These are phyloP conservation scores for Margarornis squamiger DNA, from an alignment of 2,797 vertebrate species.

Conservation along the genomic window DNA sequence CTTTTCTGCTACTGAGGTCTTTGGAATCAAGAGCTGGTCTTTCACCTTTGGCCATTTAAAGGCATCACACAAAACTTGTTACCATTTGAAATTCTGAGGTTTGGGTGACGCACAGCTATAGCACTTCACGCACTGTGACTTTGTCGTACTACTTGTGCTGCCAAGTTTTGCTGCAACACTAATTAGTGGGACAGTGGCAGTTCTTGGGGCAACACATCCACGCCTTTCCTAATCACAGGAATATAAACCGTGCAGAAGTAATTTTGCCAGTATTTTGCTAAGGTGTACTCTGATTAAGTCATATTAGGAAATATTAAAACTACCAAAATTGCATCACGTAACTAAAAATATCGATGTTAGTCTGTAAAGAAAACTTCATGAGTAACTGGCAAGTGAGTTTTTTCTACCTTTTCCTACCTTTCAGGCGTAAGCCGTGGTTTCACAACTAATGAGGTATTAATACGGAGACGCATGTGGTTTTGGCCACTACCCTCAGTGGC, in stretches of 20 bases:
- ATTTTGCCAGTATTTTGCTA: neutral
- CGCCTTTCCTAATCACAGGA: neutral
- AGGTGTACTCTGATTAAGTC: neutral
- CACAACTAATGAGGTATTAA: neutral
- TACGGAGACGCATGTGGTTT: accelerated
- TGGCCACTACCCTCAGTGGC: neutral
- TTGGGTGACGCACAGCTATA: neutral
- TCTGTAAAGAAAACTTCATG: neutral
- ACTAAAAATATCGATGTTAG: accelerated
- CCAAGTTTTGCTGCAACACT: neutral
- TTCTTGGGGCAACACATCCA: accelerated
- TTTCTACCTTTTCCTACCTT: neutral
- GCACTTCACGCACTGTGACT: neutral
- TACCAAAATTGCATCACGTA: neutral
- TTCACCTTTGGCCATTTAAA: neutral
- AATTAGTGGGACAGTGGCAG: accelerated
- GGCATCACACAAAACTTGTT: accelerated
- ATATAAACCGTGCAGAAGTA: accelerated
- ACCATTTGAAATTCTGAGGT: too few relatives aligned
- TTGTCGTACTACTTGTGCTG: accelerated
- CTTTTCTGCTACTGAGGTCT: neutral
- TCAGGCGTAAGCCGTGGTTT: neutral
- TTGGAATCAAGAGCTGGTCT: neutral
- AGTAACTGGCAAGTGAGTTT: neutral
- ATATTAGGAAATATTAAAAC: neutral